Conservation (phyloP, 2,113 vertebrate genomes). For the Leptobrachium leishanense region DNA sequence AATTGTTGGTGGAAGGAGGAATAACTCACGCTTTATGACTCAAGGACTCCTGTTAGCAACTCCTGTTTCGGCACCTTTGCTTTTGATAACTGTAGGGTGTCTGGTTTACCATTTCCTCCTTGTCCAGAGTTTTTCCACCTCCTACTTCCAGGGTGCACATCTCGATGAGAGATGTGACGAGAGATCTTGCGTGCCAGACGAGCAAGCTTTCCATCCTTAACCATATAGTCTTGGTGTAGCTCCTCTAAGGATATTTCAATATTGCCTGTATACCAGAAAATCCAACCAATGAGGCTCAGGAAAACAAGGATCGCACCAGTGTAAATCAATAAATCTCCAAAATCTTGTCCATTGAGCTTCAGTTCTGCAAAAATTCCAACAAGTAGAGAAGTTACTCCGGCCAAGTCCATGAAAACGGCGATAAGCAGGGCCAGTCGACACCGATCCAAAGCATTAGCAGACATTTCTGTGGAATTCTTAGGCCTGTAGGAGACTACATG, state of each 20-base stretch:
- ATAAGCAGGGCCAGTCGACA: constrained; percentile 79
- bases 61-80: constrained; percentile 10
- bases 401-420: constrained; percentile 77
- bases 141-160: background rate
- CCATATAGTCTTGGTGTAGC: constrained; percentile 62
- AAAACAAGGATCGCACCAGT: constrained; percentile 78
- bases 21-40: constrained; percentile 10
- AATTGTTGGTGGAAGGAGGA: too few relatives aligned
- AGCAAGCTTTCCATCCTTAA: constrained; percentile 58
- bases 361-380: constrained; percentile 80
- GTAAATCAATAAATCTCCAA: constrained; percentile 86
- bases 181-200: constrained; percentile 53
- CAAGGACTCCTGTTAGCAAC: background rate
- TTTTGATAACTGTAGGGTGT: constrained; percentile 29
- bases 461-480: constrained; percentile 26
- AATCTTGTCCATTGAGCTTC: constrained; percentile 75
- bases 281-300: constrained; percentile 81
- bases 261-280: constrained; percentile 91
- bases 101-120: background rate
- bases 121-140: constrained; percentile 10
- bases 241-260: constrained; percentile 72
- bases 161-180: constrained; percentile 38
- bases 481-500: background rate
- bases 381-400: constrained; percentile 73
- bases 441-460: constrained; percentile 71